These are phyloP conservation scores for Peromyscus eremicus DNA, from an alignment of 2,797 vertebrate species.

Conservation along the genomic window DNA sequence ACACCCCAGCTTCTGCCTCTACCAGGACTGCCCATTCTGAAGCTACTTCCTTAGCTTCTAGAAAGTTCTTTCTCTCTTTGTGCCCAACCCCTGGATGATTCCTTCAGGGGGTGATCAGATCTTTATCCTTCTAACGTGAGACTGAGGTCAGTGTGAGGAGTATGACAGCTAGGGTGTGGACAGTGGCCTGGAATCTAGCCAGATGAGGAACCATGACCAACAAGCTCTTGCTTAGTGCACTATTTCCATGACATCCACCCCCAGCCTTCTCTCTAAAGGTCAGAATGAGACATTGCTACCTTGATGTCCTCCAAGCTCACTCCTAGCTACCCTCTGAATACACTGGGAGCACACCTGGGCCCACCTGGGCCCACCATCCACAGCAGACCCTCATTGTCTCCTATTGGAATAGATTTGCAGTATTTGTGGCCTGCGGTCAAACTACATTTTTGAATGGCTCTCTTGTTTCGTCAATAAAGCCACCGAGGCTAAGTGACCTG, in stretches of 20 bases:
- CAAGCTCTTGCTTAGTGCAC: background rate
- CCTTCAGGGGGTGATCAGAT: background rate
- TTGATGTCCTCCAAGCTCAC: background rate
- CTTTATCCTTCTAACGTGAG: background rate
- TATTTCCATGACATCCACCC: rapidly evolving
- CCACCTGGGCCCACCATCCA: background rate
- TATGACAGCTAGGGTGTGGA: background rate
- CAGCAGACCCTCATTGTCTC: background rate
- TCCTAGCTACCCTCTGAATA: background rate
- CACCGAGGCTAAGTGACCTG: background rate
- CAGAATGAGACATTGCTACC: no score
- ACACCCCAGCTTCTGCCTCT: background rate
- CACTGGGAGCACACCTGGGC: background rate
- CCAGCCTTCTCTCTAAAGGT: background rate
- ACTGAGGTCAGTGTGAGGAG: background rate
- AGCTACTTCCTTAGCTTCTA: background rate
- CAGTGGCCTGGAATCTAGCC: background rate
- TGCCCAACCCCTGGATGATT: background rate
- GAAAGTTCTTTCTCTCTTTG: slow-evolving; percentile 41
- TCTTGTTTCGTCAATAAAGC: background rate
- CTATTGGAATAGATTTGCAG: background rate
- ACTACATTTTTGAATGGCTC: background rate
- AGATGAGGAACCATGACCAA: rapidly evolving
- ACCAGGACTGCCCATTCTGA: background rate
- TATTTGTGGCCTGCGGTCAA: rapidly evolving